Conservation (phyloP, 2,888 invertebrate species). For the Thera britannica region DNA sequence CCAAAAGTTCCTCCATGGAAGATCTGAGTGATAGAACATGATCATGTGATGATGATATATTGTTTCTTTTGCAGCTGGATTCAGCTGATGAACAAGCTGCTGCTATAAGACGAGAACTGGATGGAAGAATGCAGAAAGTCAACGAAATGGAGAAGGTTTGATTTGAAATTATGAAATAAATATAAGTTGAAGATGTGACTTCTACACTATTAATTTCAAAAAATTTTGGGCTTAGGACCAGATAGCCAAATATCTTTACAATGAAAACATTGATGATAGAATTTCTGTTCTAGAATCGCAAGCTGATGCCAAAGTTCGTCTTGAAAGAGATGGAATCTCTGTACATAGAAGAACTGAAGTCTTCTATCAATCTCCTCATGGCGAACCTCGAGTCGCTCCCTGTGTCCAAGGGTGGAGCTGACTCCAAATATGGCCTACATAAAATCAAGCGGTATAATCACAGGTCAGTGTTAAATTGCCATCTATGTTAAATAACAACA, state of each 20-base stretch:
- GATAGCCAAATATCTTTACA: too few relatives aligned
- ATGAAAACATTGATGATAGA: background rate
- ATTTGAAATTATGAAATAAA: background rate
- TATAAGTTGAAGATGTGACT: too few relatives aligned
- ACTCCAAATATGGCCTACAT: slow-evolving; percentile 98
- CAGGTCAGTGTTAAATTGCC: slow-evolving; percentile 87
- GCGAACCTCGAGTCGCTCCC: slow-evolving; percentile 99
- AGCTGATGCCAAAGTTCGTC: slow-evolving; percentile 99
- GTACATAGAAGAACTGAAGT: slow-evolving; percentile 98
- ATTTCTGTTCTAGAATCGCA: slow-evolving; percentile 89
- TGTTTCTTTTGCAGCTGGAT: slow-evolving; percentile 89
- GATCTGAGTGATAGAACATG: too few relatives aligned
- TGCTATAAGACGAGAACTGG: slow-evolving; percentile 98
- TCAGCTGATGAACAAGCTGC: slow-evolving; percentile 99
- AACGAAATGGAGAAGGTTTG: slow-evolving; percentile 98
- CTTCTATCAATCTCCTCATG: slow-evolving; percentile 99
- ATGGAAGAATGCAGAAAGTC: slow-evolving; percentile 98
- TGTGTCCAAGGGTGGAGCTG: slow-evolving; percentile 98
- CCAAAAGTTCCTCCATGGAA: too few relatives aligned
- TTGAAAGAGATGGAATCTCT: slow-evolving; percentile 99
- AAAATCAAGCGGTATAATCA: slow-evolving; percentile 99
- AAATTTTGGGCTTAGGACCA: too few relatives aligned
- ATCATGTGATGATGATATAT: background rate
- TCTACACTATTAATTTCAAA: too few relatives aligned
- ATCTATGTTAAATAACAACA: background rate